A percentile compares a stretch with the other conserved stretches of the same genome.
Conservation (phyloP, 2,888 invertebrate species). For the Biston stratarius region DNA sequence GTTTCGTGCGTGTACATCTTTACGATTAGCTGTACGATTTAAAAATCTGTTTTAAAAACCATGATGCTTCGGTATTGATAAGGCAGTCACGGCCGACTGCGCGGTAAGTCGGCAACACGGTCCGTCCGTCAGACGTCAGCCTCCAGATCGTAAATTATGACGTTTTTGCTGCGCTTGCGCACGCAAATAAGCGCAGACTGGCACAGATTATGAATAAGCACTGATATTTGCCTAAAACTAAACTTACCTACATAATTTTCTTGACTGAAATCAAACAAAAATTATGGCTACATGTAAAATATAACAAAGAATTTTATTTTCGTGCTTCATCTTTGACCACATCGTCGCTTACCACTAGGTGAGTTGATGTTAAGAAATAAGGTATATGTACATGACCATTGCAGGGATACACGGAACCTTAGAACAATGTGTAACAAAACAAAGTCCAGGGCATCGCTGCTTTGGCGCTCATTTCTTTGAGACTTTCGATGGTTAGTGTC, state of each 20-base stretch:
- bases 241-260: not conserved
- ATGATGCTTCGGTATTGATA: constrained; percentile 29
- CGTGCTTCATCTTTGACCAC: too few species aligned
- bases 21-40: not conserved
- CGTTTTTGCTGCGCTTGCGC: constrained; percentile 68
- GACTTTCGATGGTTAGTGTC: too few species aligned
- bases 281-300: too few species aligned
- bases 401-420: too few species aligned
- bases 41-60: constrained; percentile 23
- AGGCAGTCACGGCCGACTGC: constrained; percentile 48
- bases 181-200: constrained; percentile 65
- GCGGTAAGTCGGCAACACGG: constrained; percentile 39
- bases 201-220: not conserved
- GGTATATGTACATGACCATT: too few species aligned
- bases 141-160: constrained; percentile 66
- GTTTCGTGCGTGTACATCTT: not conserved
- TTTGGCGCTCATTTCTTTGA: too few species aligned
- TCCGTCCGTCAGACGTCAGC: constrained; percentile 70
- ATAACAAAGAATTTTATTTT: too few species aligned
- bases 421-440: too few species aligned
- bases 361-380: too few species aligned
- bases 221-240: not conserved
- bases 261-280: too few species aligned
- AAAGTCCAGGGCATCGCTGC: too few species aligned
- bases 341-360: too few species aligned